Evolutionary conservation across 2,113 vertebrate genomes (phyloP), one percentile per base, ranked within the genome.

Genomic region (Enhydra lutris): DNA sequence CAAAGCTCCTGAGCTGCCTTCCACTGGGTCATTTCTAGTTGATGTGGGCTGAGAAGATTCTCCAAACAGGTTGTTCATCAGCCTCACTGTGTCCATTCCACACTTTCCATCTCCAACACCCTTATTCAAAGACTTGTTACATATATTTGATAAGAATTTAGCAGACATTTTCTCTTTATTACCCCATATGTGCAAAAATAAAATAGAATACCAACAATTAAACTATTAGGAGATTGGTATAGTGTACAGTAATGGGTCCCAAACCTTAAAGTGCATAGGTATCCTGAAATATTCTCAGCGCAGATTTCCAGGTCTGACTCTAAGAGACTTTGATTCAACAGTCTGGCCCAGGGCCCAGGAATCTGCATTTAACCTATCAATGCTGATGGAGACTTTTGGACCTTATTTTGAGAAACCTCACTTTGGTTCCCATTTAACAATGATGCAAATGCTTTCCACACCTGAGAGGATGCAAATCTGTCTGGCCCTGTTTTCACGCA

Each of bases 111-210:
- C 34, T 73, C 31, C 52, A 84, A 10, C 11, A 23, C 4, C 24
- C 2, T 3, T 92, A 20, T 76, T 90, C 57, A 34, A 39, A 84
- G 47, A 6, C 29, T 69, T 85, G 12, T 79, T 79, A 45, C 2
- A 34, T 83, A 45, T 79, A 52, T 88, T 94, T 86, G 57, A 42
- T 88, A 91, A 96, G 21, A 96, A 90, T 83, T 69, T n/a, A 65
- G n/a, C 69, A 61, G 45, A 50, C 1, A 84, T 85, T 82, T 93
- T 76, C 69, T 91, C 24, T 86, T 91, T 87, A 73, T 91, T 90
- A 31, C 20, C 47, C 57, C 50, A 65, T 69, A 55, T 59, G 14
- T 76, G 3, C 34, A 88, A 91, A 97, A 94, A 74, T 42, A 52
- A 95, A 74, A 92, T 18, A 92, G 47, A 90, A 92, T 24, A 34